Evolutionary conservation across 1,140 invertebrate species (phyloP), one percentile per base, ranked within the genome.

Genomic region (Amyelois transitella): DNA sequence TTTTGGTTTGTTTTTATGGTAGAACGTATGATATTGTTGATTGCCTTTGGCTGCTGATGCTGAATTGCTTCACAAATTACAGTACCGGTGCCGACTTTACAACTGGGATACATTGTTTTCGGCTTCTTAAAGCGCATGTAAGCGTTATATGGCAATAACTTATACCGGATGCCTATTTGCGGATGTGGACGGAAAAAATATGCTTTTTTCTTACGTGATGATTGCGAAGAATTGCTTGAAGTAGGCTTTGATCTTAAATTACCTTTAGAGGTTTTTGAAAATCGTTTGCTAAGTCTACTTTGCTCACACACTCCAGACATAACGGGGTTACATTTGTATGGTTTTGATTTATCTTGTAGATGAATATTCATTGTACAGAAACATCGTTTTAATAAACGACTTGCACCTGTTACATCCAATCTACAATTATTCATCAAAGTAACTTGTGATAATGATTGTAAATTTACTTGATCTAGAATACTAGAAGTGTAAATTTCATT

Each of bases 271-370:
- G n/a, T n/a, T n/a, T n/a, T n/a, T n/a, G n/a, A n/a, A 28, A 10
- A 59, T 18, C 45, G 69, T 62, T 48, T 61, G 22, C 7, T 8
- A 53, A 68, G 69, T 51, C 64, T 44, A 38, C 69, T 57, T 4
- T 65, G 66, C 61, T 73, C 49, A 58, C 73, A 73, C 52, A 59
- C 20, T 17, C 60, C 65, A 20, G 64, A 58, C 51, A 55, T 66
- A 69, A 20, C 65, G 24, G 65, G 68, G 61, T 69, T 64, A 61
- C 73, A 76, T 55, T 69, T 62, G 32, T 69, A 64, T 4, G 68
- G 58, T 44, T 59, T 38, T 18, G 64, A 1, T 14, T 38, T 38
- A 32, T 53, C 58, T 50, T 50, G 43, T 18, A 52, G 53, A 28
- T 66, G 57, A 32, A 72, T 47, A 60, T 73, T 67, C 62, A 64